These are phyloP conservation scores for Vipera ursinii DNA, from an alignment of 2,797 vertebrate genomes.

Conservation along the genomic window DNA sequence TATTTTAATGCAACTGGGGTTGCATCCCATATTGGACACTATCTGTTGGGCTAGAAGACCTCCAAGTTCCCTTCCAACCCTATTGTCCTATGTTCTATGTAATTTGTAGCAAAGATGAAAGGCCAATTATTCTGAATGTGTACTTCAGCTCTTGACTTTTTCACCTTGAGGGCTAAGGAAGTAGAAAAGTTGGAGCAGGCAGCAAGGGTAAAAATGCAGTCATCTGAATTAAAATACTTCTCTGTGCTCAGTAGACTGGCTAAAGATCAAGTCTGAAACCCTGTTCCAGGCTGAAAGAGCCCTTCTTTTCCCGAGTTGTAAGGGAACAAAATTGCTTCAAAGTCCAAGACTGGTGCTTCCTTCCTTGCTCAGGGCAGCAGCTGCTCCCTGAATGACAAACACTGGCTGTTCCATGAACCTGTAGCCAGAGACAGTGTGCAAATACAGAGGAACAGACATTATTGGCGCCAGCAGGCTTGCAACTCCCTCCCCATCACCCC, in stretches of 20 bases:
- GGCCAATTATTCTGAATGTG: not conserved
- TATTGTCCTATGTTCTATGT: not conserved
- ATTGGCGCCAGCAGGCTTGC: constrained; percentile 1
- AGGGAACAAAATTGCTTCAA: not conserved
- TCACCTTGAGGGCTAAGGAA: not conserved
- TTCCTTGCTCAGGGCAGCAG: not conserved
- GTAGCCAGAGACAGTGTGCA: not conserved
- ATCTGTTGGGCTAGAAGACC: not conserved
- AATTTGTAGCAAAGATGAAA: not conserved
- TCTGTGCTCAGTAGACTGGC: not conserved
- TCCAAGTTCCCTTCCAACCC: not conserved
- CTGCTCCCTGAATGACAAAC: not conserved
- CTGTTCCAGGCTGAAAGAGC: not conserved
- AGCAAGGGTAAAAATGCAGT: not conserved
- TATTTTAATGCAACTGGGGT: not conserved
- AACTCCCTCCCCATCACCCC: not conserved
- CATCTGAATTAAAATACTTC: not conserved
- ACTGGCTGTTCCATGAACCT: not conserved
- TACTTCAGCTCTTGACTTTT: not conserved
- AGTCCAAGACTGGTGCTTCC: not conserved
- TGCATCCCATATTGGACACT: not conserved
- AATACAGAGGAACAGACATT: constrained; percentile 16
- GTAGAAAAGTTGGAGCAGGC: not conserved
- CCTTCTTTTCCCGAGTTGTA: not conserved
- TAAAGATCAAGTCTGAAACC: not conserved